Evolutionary conservation across 2,113 vertebrate genomes (phyloP).

Genomic region (Triplophysa dalaica): DNA sequence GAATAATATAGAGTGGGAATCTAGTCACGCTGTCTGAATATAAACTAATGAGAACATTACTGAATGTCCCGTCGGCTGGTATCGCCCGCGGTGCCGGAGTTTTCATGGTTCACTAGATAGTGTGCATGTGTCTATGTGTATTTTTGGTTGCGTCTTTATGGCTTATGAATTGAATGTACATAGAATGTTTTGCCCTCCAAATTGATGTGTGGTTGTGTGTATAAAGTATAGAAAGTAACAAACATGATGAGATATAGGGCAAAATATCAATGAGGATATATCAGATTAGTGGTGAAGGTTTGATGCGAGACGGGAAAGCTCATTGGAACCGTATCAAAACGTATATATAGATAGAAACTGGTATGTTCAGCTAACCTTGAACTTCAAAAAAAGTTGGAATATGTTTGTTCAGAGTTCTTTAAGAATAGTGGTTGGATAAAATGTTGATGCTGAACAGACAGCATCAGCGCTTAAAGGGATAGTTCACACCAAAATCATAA

Average conservation of each 20-base stretch:
- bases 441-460: too few relatives aligned
- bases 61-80: conserved; percentile 42
- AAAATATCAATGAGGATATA: too few relatives aligned
- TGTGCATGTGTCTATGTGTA: conserved; percentile 1
- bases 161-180: conserved; percentile 14
- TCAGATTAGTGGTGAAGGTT: too few relatives aligned
- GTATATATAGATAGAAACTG: too few relatives aligned
- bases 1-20: conserved; percentile 56
- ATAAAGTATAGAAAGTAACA: too few relatives aligned
- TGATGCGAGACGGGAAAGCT: too few relatives aligned
- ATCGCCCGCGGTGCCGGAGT: conserved; percentile 53
- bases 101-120: conserved; percentile 37
- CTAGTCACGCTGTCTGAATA: conserved; percentile 62
- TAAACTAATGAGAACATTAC: conserved; percentile 59
- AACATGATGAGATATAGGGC: too few relatives aligned
- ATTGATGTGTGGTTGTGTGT: not conserved
- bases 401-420: too few relatives aligned
- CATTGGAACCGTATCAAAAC: not conserved
- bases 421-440: too few relatives aligned
- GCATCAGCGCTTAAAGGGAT: too few relatives aligned
- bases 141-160: conserved; percentile 8
- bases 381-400: not conserved
- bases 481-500: too few relatives aligned
- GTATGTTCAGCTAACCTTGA: conserved; percentile 43
- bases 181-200: not conserved